These are phyloP conservation scores for Dioctria linearis DNA, from an alignment of 2,888 invertebrate species.

Conservation along the genomic window DNA sequence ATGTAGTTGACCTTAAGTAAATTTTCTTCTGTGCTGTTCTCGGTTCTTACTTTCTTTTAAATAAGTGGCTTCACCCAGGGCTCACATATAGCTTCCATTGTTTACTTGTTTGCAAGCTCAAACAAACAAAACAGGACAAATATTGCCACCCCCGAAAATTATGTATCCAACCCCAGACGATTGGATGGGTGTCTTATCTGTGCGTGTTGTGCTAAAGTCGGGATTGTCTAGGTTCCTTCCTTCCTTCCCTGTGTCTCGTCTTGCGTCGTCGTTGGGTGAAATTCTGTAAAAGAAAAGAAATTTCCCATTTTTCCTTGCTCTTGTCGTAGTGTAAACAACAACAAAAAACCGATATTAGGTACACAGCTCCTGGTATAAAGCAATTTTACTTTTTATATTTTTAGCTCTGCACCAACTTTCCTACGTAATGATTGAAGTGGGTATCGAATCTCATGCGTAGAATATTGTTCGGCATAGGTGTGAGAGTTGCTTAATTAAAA, in stretches of 20 bases:
- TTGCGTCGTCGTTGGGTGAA: background rate
- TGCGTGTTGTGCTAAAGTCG: constrained; percentile 10
- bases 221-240: background rate
- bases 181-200: constrained; percentile 32
- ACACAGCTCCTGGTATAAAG: background rate
- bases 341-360: background rate
- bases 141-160: constrained; percentile 50
- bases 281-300: background rate
- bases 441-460: too few relatives aligned
- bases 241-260: background rate
- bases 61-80: constrained; percentile 54
- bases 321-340: background rate
- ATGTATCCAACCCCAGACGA: constrained; percentile 19
- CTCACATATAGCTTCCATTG: constrained; percentile 54
- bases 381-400: background rate
- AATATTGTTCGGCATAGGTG: too few relatives aligned
- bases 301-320: constrained; percentile 24
- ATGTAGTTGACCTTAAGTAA: constrained; percentile 59
- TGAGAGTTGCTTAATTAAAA: too few relatives aligned
- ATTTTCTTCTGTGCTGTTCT: constrained; percentile 54
- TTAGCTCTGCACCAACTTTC: too few relatives aligned
- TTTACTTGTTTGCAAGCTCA: constrained; percentile 58
- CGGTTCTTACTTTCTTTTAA: constrained; percentile 34
- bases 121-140: constrained; percentile 56
- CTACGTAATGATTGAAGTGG: too few relatives aligned